Evolutionary conservation across 1,140 invertebrate genomes (phyloP).

Genomic region (Meteorus sp.): DNA sequence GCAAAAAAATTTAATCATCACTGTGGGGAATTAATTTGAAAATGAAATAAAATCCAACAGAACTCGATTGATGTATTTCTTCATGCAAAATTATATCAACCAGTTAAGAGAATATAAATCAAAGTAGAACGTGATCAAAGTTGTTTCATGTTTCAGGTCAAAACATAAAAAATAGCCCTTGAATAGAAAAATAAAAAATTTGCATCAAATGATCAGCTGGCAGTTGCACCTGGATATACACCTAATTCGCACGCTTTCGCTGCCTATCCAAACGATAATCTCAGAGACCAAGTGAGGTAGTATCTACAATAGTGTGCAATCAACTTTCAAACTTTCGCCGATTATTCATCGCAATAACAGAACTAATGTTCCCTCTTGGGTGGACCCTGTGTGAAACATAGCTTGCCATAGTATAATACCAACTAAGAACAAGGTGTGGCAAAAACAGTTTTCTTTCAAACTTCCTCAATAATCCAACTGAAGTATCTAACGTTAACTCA

Average conservation of each 20-base stretch:
- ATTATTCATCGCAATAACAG: constrained; percentile 25
- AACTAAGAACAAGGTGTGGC: constrained; percentile 19
- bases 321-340: constrained; percentile 32
- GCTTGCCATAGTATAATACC: neutral
- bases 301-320: constrained; percentile 19
- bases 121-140: no score
- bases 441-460: neutral
- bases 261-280: constrained; percentile 15
- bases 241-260: constrained; percentile 29
- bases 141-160: no score
- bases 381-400: constrained; percentile 8
- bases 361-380: constrained; percentile 9
- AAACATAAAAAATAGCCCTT: no score
- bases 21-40: no score
- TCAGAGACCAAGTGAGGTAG: neutral
- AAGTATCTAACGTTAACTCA: neutral
- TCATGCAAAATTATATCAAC: no score
- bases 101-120: no score
- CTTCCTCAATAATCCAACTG: neutral
- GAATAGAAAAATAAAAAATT: neutral
- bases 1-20: no score
- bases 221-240: neutral
- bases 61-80: no score
- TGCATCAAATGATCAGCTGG: neutral
- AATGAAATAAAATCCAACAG: no score